Conservation (phyloP, 2,888 invertebrate species). For the Hipparchia semele region DNA sequence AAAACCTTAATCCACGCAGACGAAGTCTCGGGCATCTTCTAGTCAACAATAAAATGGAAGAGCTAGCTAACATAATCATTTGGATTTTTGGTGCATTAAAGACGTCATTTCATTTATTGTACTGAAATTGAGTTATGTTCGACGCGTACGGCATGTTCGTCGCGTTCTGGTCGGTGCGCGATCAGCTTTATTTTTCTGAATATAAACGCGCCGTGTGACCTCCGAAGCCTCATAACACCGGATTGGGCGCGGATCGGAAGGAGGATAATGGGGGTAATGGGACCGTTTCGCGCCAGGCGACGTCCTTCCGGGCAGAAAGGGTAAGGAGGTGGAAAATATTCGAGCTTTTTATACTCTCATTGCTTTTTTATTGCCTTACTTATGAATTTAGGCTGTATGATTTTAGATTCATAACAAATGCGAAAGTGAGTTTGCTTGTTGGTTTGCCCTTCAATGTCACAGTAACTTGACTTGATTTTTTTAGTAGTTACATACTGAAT, state of each 20-base stretch:
- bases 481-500: no score
- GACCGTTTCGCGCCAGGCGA: slow-evolving; percentile 35
- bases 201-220: slow-evolving; percentile 35
- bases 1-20: no score
- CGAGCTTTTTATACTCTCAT: slow-evolving; percentile 13
- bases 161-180: neutral
- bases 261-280: slow-evolving; percentile 31
- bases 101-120: no score
- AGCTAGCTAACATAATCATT: no score
- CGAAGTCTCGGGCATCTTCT: no score
- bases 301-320: slow-evolving; percentile 34
- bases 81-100: no score
- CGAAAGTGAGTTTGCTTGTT: no score
- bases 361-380: neutral
- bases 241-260: slow-evolving; percentile 39
- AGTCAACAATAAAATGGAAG: no score
- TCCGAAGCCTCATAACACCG: slow-evolving; percentile 40
- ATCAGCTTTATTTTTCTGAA: slow-evolving; percentile 11
- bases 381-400: neutral
- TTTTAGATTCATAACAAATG: neutral
- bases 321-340: slow-evolving; percentile 28
- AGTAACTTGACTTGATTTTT: no score
- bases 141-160: neutral
- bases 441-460: no score
- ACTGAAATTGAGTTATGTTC: no score